Percentiles rank a stretch among this genome's conserved stretches.
These are phyloP conservation scores for Megaleporinus macrocephalus DNA, from an alignment of 2,113 vertebrate genomes.

Conservation along the genomic window DNA sequence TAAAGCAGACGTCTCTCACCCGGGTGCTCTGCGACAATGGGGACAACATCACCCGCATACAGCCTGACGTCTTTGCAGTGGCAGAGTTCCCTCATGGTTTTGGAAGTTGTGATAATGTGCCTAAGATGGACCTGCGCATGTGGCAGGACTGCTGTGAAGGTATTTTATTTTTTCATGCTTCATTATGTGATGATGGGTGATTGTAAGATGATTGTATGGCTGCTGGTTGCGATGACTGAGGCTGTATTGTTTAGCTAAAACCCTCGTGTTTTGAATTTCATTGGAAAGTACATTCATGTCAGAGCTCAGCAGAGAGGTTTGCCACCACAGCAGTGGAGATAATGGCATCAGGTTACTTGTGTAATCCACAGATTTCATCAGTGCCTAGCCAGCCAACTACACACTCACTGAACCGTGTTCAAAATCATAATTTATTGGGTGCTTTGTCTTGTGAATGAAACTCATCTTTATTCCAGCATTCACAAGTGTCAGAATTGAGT, in stretches of 20 bases:
- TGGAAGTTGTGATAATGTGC: conserved; percentile 85
- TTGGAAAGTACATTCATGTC: not conserved
- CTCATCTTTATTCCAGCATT: not conserved
- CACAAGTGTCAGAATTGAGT: not conserved
- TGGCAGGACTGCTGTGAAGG: conserved; percentile 99
- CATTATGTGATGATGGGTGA: not conserved
- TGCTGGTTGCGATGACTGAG: not conserved
- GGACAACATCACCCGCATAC: conserved; percentile 94
- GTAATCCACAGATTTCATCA: not conserved
- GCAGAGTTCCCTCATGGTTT: conserved; percentile 91
- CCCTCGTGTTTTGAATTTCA: not conserved
- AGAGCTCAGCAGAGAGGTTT: not conserved
- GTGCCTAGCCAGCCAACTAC: not conserved
- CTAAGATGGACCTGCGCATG: conserved; percentile 92
- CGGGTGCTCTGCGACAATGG: conserved; percentile 92
- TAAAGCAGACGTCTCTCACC: conserved; percentile 92
- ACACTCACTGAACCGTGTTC: not conserved
- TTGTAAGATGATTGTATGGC: not conserved
- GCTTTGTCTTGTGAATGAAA: not conserved
- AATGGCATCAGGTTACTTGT: not conserved
- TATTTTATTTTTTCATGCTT: conserved; percentile 58
- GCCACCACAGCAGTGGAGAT: not conserved
- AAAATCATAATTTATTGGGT: not conserved
- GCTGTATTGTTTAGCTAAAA: not conserved
- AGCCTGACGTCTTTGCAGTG: conserved; percentile 89